phyloP scores from a whole-genome alignment of 2,113 vertebrate species.

The Sapajus apella region DNA sequence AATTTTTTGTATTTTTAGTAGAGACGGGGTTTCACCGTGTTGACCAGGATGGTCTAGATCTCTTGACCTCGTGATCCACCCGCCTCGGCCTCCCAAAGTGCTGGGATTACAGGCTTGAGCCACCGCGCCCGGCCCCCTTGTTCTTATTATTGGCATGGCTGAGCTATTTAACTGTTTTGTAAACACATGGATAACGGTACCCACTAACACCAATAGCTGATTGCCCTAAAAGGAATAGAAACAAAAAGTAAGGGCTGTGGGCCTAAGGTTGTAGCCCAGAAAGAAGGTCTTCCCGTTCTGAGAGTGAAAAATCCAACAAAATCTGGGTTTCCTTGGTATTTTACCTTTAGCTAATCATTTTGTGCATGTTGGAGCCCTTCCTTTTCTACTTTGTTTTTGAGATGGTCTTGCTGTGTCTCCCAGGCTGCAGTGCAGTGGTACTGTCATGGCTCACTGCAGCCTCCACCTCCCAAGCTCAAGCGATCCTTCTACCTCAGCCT shows the following conservation, averaged over 20 bases:
- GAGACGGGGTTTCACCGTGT: too few relatives aligned
- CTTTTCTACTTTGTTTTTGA: not conserved
- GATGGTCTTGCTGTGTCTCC: too few relatives aligned
- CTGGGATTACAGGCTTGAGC: too few relatives aligned
- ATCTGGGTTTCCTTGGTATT: not conserved
- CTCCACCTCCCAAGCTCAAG: too few relatives aligned
- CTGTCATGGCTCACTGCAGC: too few relatives aligned
- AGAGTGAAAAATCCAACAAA: not conserved
- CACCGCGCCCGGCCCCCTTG: too few relatives aligned
- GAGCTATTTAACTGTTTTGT: not conserved
- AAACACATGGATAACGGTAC: not conserved
- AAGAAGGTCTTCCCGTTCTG: not conserved
- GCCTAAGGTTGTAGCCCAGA: not conserved
- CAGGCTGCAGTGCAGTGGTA: too few relatives aligned
- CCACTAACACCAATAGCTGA: not conserved
- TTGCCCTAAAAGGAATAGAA: not conserved
- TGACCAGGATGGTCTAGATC: too few relatives aligned
- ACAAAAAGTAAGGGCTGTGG: not conserved
- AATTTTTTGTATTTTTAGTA: too few relatives aligned
- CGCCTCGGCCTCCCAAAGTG: too few relatives aligned
- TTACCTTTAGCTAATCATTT: not conserved
- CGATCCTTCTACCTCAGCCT: too few relatives aligned
- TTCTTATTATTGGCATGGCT: not conserved
- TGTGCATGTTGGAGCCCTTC: not conserved
- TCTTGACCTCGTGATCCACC: too few relatives aligned